A percentile compares a stretch with the other conserved stretches of the same genome.
Evolutionary conservation across 2,113 vertebrate species (phyloP).

Genomic region (Thalassarche chlororhynchos): DNA sequence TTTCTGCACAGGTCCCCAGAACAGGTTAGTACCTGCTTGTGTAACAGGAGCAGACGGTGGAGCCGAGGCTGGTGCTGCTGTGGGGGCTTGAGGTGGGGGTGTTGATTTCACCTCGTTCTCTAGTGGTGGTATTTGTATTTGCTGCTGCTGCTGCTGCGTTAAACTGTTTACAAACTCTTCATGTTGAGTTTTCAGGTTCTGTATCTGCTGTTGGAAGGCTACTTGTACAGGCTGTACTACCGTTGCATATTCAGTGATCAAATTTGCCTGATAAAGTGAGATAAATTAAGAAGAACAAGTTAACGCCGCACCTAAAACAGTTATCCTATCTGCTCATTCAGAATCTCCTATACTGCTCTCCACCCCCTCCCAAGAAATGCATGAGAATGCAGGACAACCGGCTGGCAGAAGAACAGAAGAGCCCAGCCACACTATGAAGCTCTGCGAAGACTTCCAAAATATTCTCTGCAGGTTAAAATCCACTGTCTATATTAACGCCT

Average conservation of each 20-base stretch:
- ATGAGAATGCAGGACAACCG: fast-evolving
- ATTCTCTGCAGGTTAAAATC: background rate
- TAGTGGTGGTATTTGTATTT: slow-evolving; percentile 66
- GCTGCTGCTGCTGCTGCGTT: slow-evolving; percentile 77
- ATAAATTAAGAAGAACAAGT: background rate
- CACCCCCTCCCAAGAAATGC: background rate
- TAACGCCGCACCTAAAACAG: background rate
- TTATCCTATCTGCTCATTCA: background rate
- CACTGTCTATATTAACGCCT: background rate
- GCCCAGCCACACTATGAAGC: fast-evolving
- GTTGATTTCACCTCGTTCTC: slow-evolving; percentile 77
- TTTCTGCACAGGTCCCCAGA: background rate
- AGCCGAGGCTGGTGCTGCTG: slow-evolving; percentile 59
- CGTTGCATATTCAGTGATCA: slow-evolving; percentile 89
- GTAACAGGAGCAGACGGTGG: slow-evolving; percentile 64
- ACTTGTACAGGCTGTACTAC: slow-evolving; percentile 93
- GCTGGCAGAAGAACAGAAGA: background rate
- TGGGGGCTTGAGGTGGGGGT: slow-evolving; percentile 51
- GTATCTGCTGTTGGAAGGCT: slow-evolving; percentile 97
- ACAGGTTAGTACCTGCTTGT: slow-evolving; percentile 65
- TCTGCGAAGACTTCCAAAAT: background rate
- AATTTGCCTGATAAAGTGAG: slow-evolving; percentile 80
- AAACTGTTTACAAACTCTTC: slow-evolving; percentile 91
- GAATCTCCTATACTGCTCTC: background rate
- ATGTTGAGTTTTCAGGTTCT: slow-evolving; percentile 90